Base-by-base conservation (phyloP, 2,888 invertebrate genomes). In the Netelia inedita region DNA sequence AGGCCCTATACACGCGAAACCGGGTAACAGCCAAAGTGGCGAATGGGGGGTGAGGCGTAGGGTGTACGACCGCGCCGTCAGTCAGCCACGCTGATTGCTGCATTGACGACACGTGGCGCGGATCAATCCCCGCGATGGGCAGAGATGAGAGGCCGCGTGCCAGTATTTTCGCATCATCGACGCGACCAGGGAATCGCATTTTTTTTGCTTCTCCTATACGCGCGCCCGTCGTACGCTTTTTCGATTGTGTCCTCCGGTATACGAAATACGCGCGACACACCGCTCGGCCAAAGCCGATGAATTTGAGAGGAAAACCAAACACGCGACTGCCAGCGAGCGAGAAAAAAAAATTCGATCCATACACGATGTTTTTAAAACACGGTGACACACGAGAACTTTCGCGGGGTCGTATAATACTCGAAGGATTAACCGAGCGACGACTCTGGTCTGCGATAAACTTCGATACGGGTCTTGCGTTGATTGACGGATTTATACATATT, bases 151-250 rank as follows among this genome's bases (percentile, higher is more conserved):
- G 85, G 85, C 87, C 93, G 93, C 93, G 93, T 93, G 93, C 90
- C 91, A 90, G 88, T 93, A 92, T 93, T 93, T 93, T 93, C 91
- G 91, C 93, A 93, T 92, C 92, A 92, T 92, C 92, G 92, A 90
- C 89, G 87, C 82, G 72, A 82, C 76, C 65, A 79, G 81, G 82
- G 83, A 86, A 83, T 83, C 85, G 59, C 85, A 66, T 65, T 72
- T 66, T 83, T 74, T 80, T 76, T 76, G 35, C 35, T 57, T 63
- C 28, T 61, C 63, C 55, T 72, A 68, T 46, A 50, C 53, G 71
- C 59, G n/a, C 55, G 35, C 57, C 74, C 75, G 46, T 76, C 74
- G 23, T 66, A 65, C 59, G 69, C 69, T 55, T 66, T 81, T 71
- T 82, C 73, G 75, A 85, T 85, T 72, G 79, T 85, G 55, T 71